Evolutionary conservation across 2,113 vertebrate species (phyloP), one percentile per base, ranked within the genome.

Genomic region (Rhombomys opimus): DNA sequence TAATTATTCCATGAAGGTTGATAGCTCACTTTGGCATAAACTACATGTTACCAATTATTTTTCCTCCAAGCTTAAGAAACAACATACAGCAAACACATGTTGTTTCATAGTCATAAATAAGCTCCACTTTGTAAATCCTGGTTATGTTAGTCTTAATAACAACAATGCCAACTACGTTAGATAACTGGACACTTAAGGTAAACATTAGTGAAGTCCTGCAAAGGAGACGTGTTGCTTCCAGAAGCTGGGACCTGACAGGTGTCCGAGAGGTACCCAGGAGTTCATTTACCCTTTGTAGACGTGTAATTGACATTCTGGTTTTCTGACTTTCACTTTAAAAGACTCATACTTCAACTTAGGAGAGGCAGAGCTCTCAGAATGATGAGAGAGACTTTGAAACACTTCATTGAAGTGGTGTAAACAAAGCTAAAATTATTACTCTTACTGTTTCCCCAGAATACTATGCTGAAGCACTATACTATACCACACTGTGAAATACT

Each of bases 41-140:
- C 5, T 77, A 7, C 20, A 72, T 78, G 52, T 27, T 30, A 76
- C 91, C 90, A 38, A 13, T 65, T 23, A 61, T 4, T 32, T 87
- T 84, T 57, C 2, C 9, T 91, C 27, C 15, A 30, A 90, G 5
- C 22, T 68, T 52, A 65, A 84, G 13, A 95, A 96, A 85, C 14
- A 50, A 12, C 57, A 63, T 30, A 35, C 7, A 93, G 20, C n/a
- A 95, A 90, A 89, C 25, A 76, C 30, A 78, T 93, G 35, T 80
- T 95, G 76, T 89, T 86, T 90, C 17, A 63, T 20, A 86, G 82
- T 15, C 68, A 84, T 65, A 41, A 94, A 78, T 94, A 82, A 93
- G 87, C 30, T 85, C 20, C 35, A 76, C 10, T 52, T 57, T 70
- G 90, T n/a, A 82, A 82, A 38, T 82, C 61, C 18, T 61, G 32